phyloP scores from a whole-genome alignment of 2,113 vertebrate genomes.

The Entelurus aequoreus region DNA sequence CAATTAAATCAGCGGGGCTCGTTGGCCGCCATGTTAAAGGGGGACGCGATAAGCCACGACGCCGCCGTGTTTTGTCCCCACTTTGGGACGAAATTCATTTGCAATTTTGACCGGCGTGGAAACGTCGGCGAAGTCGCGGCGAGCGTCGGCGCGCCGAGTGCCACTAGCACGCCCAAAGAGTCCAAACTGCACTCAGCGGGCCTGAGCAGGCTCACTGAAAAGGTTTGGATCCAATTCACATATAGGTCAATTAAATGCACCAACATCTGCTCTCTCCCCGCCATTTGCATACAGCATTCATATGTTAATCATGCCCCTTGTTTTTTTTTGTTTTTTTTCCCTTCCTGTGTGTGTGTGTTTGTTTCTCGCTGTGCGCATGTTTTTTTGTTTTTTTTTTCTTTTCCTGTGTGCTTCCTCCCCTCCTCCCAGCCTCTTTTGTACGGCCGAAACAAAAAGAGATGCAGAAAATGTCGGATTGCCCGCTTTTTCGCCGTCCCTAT shows the following conservation, averaged over 20 bases:
- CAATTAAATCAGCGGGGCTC: no score
- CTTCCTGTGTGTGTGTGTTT: constrained; percentile 49
- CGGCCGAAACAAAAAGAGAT: constrained; percentile 60
- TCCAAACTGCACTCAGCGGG: constrained; percentile 75
- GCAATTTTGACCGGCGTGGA: neutral
- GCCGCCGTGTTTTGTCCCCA: no score
- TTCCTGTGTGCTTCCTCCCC: constrained; percentile 67
- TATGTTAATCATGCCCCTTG: constrained; percentile 99
- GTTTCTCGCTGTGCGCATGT: constrained; percentile 43
- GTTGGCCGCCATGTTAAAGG: no score
- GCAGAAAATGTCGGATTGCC: constrained; percentile 89
- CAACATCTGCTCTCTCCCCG: constrained; percentile 99
- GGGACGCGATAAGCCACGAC: no score
- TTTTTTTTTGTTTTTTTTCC: constrained; percentile 61
- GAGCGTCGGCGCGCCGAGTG: constrained; percentile 23
- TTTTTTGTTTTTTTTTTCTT: no score
- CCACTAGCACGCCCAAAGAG: constrained; percentile 46
- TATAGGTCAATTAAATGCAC: constrained; percentile 99
- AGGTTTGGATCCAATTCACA: constrained; percentile 99
- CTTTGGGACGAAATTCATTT: no score
- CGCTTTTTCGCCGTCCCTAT: constrained; percentile 71
- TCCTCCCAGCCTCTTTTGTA: constrained; percentile 67
- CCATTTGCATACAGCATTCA: constrained; percentile 99
- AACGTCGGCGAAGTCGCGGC: constrained; percentile 34
- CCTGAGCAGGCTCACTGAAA: constrained; percentile 87